A percentile compares a stretch with the other conserved stretches of the same genome.
Conservation (phyloP, 2,888 invertebrate genomes). For the Nomada fucata region DNA sequence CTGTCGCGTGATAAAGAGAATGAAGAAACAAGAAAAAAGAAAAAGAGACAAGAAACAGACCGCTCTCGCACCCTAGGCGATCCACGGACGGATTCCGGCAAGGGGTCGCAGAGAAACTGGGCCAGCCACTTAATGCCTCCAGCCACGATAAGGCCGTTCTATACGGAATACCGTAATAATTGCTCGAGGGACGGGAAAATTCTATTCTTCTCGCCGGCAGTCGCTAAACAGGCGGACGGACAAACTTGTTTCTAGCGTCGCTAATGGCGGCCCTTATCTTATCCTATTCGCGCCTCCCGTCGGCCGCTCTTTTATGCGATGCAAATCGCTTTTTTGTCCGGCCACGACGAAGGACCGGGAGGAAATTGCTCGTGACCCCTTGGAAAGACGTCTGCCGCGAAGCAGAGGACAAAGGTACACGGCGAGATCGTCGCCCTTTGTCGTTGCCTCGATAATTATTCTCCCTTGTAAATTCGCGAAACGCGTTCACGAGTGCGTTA, state of each 20-base stretch:
- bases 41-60: no score
- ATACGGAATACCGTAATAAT: constrained; percentile 50
- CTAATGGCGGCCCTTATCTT: constrained; percentile 71
- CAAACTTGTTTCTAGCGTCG: constrained; percentile 66
- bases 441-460: constrained; percentile 63
- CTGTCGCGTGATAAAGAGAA: no score
- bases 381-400: constrained; percentile 48
- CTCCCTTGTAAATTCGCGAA: constrained; percentile 53
- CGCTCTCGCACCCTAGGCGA: no score
- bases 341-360: constrained; percentile 43
- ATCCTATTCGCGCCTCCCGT: constrained; percentile 61
- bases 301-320: constrained; percentile 66
- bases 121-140: constrained; percentile 24
- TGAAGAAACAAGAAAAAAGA: no score
- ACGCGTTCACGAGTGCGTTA: constrained; percentile 55
- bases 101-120: constrained; percentile 1
- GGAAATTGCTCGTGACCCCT: constrained; percentile 68
- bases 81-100: constrained; percentile 5
- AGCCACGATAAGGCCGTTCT: constrained; percentile 18
- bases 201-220: constrained; percentile 32
- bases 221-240: constrained; percentile 31
- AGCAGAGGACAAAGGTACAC: constrained; percentile 50
- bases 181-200: constrained; percentile 39
- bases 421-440: constrained; percentile 52
- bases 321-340: constrained; percentile 68